phyloP scores from a whole-genome alignment of 1,140 invertebrate genomes.

The Tribolium castaneum region DNA sequence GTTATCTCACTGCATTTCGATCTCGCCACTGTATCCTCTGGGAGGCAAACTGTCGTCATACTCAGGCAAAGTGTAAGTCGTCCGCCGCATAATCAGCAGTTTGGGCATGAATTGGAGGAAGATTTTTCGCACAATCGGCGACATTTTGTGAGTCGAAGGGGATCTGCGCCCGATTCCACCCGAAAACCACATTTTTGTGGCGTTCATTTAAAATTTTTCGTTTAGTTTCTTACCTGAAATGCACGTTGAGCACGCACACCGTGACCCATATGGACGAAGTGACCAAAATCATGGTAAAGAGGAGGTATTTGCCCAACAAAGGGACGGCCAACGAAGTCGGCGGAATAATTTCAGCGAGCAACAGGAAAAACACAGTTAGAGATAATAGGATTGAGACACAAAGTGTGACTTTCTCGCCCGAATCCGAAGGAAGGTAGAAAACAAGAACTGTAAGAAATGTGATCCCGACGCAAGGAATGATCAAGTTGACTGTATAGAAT shows the following conservation, averaged over 20 bases:
- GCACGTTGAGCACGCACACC: constrained; percentile 96
- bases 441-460: constrained; percentile 95
- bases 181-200: too few relatives aligned
- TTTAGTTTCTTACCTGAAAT: constrained; percentile 81
- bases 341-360: constrained; percentile 97
- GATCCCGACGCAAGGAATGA: constrained; percentile 90
- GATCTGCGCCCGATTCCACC: constrained; percentile 73
- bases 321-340: constrained; percentile 97
- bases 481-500: constrained; percentile 92
- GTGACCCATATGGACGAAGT: constrained; percentile 97
- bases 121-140: constrained; percentile 85
- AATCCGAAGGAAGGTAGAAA: constrained; percentile 96
- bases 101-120: constrained; percentile 92
- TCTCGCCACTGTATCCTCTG: constrained; percentile 80
- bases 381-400: constrained; percentile 98
- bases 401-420: constrained; percentile 93
- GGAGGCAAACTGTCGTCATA: constrained; percentile 82
- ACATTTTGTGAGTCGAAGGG: constrained; percentile 97
- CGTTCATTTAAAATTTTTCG: too few relatives aligned
- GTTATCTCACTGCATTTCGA: constrained; percentile 78
- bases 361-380: constrained; percentile 97
- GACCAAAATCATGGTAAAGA: constrained; percentile 98
- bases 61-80: constrained; percentile 84
- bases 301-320: constrained; percentile 93
- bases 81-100: constrained; percentile 88